Conservation (phyloP, 2,888 invertebrate genomes). For the Chorisops tibialis region DNA sequence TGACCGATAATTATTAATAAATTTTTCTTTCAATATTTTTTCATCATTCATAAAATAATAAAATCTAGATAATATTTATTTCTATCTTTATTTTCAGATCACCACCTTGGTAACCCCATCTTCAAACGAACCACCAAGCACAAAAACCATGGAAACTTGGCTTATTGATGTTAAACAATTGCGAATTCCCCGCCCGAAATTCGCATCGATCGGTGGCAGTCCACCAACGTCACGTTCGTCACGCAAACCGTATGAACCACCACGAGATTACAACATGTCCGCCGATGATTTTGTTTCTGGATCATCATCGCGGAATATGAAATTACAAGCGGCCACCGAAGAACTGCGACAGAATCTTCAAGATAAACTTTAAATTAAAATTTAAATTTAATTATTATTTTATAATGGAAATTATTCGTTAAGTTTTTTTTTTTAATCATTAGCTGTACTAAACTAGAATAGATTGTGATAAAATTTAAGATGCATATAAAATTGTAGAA, state of each 20-base stretch:
- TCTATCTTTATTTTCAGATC: too few relatives aligned
- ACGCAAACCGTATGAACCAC: slow-evolving; percentile 66
- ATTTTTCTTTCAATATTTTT: too few relatives aligned
- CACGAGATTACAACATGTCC: slow-evolving; percentile 71
- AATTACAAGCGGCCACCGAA: slow-evolving; percentile 67
- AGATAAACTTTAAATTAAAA: slow-evolving; percentile 64
- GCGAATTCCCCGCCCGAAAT: slow-evolving; percentile 80
- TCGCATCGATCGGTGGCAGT: slow-evolving; percentile 54
- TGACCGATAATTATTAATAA: too few relatives aligned
- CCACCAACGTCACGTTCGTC: slow-evolving; percentile 40
- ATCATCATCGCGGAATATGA: slow-evolving; percentile 51
- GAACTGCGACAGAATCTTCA: slow-evolving; percentile 72
- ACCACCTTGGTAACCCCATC: too few relatives aligned
- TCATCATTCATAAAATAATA: too few relatives aligned
- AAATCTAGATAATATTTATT: too few relatives aligned
- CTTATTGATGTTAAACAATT: slow-evolving; percentile 78
- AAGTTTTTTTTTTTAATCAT: too few relatives aligned
- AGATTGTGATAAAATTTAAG: too few relatives aligned
- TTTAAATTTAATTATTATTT: too few relatives aligned
- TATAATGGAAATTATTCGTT: too few relatives aligned
- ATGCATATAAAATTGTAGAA: too few relatives aligned
- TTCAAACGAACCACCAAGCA: not conserved
- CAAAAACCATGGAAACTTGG: slow-evolving; percentile 73
- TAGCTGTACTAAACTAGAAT: too few relatives aligned
- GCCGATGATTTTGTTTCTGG: slow-evolving; percentile 56